Evolutionary conservation across 2,888 invertebrate species (phyloP).

Genomic region (Bellardia bayeri): DNA sequence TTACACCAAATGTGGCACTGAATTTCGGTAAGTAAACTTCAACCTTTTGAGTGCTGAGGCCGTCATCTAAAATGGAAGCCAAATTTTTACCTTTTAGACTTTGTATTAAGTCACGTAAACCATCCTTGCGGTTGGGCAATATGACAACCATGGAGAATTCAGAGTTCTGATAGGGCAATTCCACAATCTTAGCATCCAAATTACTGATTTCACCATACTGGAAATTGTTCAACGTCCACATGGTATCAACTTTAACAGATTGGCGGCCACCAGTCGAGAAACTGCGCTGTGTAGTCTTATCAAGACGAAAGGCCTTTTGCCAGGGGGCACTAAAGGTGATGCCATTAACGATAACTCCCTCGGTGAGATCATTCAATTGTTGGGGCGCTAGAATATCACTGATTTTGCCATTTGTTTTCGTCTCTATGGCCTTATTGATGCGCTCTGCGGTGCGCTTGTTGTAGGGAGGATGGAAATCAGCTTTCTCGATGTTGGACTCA

Average conservation of each 20-base stretch:
- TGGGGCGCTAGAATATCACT: conserved; percentile 88
- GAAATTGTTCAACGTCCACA: conserved; percentile 81
- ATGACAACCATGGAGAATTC: conserved; percentile 90
- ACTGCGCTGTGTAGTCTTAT: conserved; percentile 78
- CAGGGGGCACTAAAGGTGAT: conserved; percentile 78
- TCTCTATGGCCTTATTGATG: conserved; percentile 92
- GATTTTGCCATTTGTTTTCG: conserved; percentile 92
- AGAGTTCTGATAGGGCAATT: conserved; percentile 89
- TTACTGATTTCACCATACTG: conserved; percentile 84
- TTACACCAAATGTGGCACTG: conserved; percentile 89
- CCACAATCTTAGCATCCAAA: conserved; percentile 87
- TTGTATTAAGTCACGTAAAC: conserved; percentile 87
- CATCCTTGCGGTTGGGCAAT: conserved; percentile 89
- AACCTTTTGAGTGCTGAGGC: conserved; percentile 86
- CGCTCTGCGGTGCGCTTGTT: conserved; percentile 85
- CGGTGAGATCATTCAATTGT: conserved; percentile 80
- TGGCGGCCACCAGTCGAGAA: conserved; percentile 78
- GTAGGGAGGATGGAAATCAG: conserved; percentile 87
- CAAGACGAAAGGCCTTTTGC: conserved; percentile 79
- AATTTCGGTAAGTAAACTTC: conserved; percentile 91
- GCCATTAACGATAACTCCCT: conserved; percentile 81
- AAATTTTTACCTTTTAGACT: conserved; percentile 87
- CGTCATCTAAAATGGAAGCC: conserved; percentile 84
- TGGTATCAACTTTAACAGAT: conserved; percentile 80
- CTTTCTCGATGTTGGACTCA: conserved; percentile 87